phyloP scores from a whole-genome alignment of 53 echinoderm and acorn worm genomes.

The Temnopleurus reevesii region DNA sequence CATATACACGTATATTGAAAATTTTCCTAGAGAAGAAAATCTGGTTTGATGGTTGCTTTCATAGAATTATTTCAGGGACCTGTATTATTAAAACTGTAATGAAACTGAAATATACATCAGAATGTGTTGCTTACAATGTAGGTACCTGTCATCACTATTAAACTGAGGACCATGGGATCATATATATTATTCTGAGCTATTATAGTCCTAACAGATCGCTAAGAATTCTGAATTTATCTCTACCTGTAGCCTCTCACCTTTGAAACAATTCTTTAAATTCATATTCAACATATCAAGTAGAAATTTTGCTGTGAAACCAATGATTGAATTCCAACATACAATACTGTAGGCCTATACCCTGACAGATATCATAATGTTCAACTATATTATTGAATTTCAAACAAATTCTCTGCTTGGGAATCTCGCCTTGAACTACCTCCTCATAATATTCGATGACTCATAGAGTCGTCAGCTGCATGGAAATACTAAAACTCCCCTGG shows the following conservation, averaged over 20 bases:
- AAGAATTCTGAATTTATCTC: too few species aligned
- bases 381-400: conserved; percentile 15
- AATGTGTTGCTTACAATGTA: neutral
- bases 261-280: too few species aligned
- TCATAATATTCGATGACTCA: conserved; percentile 17
- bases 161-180: neutral
- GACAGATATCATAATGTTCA: neutral
- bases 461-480: neutral
- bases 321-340: neutral
- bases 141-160: neutral
- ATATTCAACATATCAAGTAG: neutral
- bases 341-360: too few species aligned
- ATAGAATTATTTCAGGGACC: too few species aligned
- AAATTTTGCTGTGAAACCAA: neutral
- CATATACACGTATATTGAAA: too few species aligned
- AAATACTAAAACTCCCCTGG: conserved; percentile 5
- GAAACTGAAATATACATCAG: too few species aligned
- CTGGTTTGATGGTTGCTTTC: too few species aligned
- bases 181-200: too few species aligned
- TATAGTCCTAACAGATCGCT: too few species aligned
- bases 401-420: neutral
- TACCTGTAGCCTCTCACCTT: too few species aligned
- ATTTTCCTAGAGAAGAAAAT: too few species aligned
- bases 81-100: too few species aligned
- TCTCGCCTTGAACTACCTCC: neutral